Percentiles rank a stretch among this genome's conserved stretches.
These are phyloP conservation scores for Eupleurogrammus muticus DNA, from an alignment of 2,797 vertebrate genomes.

Conservation along the genomic window DNA sequence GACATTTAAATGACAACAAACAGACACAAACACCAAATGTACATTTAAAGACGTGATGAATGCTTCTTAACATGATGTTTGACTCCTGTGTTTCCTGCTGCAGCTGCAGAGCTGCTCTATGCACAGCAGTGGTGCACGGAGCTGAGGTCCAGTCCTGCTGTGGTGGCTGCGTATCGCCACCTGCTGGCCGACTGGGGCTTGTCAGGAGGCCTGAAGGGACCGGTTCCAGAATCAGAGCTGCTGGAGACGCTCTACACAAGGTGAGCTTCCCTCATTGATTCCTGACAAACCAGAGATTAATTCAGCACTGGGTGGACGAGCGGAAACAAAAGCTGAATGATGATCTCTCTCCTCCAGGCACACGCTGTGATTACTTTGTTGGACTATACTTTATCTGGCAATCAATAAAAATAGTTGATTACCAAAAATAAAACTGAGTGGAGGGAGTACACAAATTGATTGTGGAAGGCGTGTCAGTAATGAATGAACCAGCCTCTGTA, in stretches of 20 bases:
- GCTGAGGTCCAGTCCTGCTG: constrained; percentile 81
- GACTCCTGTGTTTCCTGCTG: constrained; percentile 23
- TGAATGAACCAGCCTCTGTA: background rate
- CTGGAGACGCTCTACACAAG: constrained; percentile 88
- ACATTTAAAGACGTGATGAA: no score
- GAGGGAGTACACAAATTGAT: background rate
- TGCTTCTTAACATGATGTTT: no score
- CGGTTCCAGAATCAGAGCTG: constrained; percentile 66
- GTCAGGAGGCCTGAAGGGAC: constrained; percentile 72
- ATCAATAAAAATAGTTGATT: background rate
- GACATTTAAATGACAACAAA: no score
- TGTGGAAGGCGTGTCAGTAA: background rate
- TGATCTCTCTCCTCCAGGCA: background rate
- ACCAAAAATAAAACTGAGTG: background rate
- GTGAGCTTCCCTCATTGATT: constrained; percentile 70
- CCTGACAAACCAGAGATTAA: background rate
- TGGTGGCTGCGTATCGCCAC: constrained; percentile 83
- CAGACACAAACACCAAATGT: no score
- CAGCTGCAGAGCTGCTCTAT: constrained; percentile 93
- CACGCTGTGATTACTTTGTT: background rate
- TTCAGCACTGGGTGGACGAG: background rate
- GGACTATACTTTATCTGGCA: background rate
- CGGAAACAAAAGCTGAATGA: background rate
- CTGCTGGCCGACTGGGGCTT: constrained; percentile 86
- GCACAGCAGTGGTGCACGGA: constrained; percentile 95